These are phyloP conservation scores for Clavelina lepadiformis DNA, from an alignment of 23 tunicate species.

Conservation along the genomic window DNA sequence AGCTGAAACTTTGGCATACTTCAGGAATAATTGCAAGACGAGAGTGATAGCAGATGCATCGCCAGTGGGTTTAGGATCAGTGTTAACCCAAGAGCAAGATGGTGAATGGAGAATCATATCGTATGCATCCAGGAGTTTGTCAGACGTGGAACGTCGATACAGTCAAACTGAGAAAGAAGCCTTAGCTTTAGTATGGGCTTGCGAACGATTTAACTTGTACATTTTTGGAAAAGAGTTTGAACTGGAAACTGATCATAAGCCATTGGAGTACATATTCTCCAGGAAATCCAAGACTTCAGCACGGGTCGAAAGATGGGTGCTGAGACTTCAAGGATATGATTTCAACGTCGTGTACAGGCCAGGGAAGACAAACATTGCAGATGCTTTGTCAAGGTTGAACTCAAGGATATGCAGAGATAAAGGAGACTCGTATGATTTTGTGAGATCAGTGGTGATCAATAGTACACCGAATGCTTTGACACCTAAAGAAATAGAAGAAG, in stretches of 20 bases:
- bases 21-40: slow-evolving; percentile 8
- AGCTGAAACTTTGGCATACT: slow-evolving; percentile 5
- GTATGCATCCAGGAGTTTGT: slow-evolving; percentile 10
- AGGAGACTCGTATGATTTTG: background rate
- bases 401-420: no score
- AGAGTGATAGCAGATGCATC: slow-evolving; percentile 16
- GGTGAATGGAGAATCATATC: slow-evolving; percentile 7
- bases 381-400: slow-evolving; percentile 15
- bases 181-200: slow-evolving; percentile 21
- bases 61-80: slow-evolving; percentile 8
- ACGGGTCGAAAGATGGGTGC: slow-evolving; percentile 17
- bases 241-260: slow-evolving; percentile 18
- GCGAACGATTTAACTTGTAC: slow-evolving; percentile 18
- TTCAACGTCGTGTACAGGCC: slow-evolving; percentile 5
- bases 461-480: slow-evolving; percentile 8
- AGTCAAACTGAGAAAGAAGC: slow-evolving; percentile 27
- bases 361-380: slow-evolving; percentile 15
- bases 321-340: slow-evolving; percentile 17
- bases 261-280: slow-evolving; percentile 8
- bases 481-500: slow-evolving; percentile 4
- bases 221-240: slow-evolving; percentile 26
- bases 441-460: background rate
- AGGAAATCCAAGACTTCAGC: slow-evolving; percentile 30
- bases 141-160: slow-evolving; percentile 4
- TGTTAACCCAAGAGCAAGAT: slow-evolving; percentile 7